Percentiles rank a stretch among this genome's conserved stretches.
These are phyloP conservation scores for Syngnathus typhle DNA, from an alignment of 2,113 vertebrate genomes.

Conservation along the genomic window DNA sequence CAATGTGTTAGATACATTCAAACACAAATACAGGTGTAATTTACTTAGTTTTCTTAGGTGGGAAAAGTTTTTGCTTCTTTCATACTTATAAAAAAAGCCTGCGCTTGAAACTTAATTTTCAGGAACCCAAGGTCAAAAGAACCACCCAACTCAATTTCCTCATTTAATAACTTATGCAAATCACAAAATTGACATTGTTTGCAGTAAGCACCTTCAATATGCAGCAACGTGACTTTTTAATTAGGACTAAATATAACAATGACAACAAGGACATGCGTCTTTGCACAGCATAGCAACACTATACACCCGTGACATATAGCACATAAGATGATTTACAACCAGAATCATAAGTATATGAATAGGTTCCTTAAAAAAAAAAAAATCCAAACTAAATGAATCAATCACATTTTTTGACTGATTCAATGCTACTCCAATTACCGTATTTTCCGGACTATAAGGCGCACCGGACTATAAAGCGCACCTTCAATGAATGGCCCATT, in stretches of 20 bases:
- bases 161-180: slow-evolving; percentile 33
- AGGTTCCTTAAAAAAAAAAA: neutral
- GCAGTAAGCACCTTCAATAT: slow-evolving; percentile 25
- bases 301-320: neutral
- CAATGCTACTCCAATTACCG: neutral
- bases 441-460: no score
- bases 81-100: neutral
- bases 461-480: no score
- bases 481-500: no score
- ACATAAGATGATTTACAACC: neutral
- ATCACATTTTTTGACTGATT: neutral
- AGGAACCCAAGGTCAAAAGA: slow-evolving; percentile 28
- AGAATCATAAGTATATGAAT: neutral
- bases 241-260: slow-evolving; percentile 40
- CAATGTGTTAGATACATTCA: neutral
- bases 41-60: neutral
- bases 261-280: slow-evolving; percentile 24
- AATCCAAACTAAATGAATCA: neutral
- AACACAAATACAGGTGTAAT: neutral
- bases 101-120: slow-evolving; percentile 1
- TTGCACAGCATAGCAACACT: slow-evolving; percentile 23
- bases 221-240: slow-evolving; percentile 34
- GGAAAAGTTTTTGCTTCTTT: neutral
- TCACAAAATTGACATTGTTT: slow-evolving; percentile 22
- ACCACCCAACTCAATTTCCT: slow-evolving; percentile 19